Conservation (phyloP, 2,113 vertebrate genomes). For the Embiotoca jacksoni region DNA sequence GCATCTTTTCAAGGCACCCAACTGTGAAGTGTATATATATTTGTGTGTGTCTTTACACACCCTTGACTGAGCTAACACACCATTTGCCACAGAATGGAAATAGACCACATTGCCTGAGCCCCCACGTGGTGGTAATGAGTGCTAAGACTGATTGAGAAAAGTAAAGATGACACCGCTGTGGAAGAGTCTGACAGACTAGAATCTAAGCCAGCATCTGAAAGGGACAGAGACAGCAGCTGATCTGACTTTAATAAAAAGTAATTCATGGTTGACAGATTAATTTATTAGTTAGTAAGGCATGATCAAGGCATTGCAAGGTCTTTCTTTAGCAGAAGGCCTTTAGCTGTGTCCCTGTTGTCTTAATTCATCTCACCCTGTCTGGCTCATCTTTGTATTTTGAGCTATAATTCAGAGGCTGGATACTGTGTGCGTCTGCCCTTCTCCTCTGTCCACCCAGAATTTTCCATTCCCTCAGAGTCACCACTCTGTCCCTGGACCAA, state of each 20-base stretch:
- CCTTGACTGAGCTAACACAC: slow-evolving; percentile 31
- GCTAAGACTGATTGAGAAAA: slow-evolving; percentile 50
- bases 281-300: slow-evolving; percentile 26
- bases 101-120: slow-evolving; percentile 22
- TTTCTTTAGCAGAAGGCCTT: slow-evolving; percentile 37
- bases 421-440: slow-evolving; percentile 37
- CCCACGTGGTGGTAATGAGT: slow-evolving; percentile 26
- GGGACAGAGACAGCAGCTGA: slow-evolving; percentile 57
- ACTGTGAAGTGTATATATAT: slow-evolving; percentile 31
- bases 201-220: slow-evolving; percentile 15
- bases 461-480: slow-evolving; percentile 79
- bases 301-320: slow-evolving; percentile 22
- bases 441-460: slow-evolving; percentile 36
- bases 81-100: slow-evolving; percentile 63
- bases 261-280: slow-evolving; percentile 53
- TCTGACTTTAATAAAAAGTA: slow-evolving; percentile 62
- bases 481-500: slow-evolving; percentile 58
- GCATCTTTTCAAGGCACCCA: slow-evolving; percentile 35
- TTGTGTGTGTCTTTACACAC: slow-evolving; percentile 22
- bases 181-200: slow-evolving; percentile 25
- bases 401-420: slow-evolving; percentile 34
- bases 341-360: slow-evolving; percentile 15
- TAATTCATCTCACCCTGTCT: slow-evolving; percentile 20
- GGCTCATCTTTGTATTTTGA: slow-evolving; percentile 54
- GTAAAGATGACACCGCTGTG: slow-evolving; percentile 42